Percentiles rank a stretch among this genome's conserved stretches.
Evolutionary conservation across 2,888 invertebrate genomes (phyloP).

Genomic region (Leucania comma): DNA sequence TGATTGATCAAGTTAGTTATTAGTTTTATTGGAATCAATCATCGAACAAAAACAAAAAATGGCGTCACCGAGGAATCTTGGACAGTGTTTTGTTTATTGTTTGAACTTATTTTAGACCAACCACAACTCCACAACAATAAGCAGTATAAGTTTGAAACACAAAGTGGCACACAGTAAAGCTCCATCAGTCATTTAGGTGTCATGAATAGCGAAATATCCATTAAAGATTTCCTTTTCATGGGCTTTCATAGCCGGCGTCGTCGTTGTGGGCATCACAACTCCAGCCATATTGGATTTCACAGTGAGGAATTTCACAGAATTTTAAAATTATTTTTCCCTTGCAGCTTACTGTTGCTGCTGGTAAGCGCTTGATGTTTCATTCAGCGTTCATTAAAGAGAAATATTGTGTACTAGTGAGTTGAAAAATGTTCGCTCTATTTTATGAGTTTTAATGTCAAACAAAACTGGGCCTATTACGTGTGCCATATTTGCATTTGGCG

Average conservation of each 20-base stretch:
- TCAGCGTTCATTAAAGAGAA: conserved; percentile 62
- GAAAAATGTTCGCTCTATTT: conserved; percentile 60
- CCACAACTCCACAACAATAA: conserved; percentile 50
- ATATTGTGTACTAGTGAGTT: conserved; percentile 53
- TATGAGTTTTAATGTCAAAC: conserved; percentile 43
- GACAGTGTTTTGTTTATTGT: conserved; percentile 43
- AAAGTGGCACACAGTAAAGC: conserved; percentile 61
- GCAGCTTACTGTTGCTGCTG: conserved; percentile 52
- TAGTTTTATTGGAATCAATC: conserved; percentile 34
- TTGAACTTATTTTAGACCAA: conserved; percentile 34
- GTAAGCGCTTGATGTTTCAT: conserved; percentile 62
- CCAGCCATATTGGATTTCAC: conserved; percentile 73
- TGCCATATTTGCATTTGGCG: conserved; percentile 8
- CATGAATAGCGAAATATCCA: conserved; percentile 76
- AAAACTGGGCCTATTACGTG: conserved; percentile 37
- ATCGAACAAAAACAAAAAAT: conserved; percentile 23
- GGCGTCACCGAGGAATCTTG: conserved; percentile 27
- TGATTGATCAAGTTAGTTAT: conserved; percentile 34
- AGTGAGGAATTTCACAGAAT: conserved; percentile 55
- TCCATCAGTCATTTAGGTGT: conserved; percentile 75
- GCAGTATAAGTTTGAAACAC: conserved; percentile 39
- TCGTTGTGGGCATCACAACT: conserved; percentile 54
- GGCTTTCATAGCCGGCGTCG: conserved; percentile 67
- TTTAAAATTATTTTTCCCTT: conserved; percentile 67
- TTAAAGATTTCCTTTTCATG: conserved; percentile 79